Conservation (phyloP, 2,888 invertebrate genomes). For the Ochlodes sylvanus region DNA sequence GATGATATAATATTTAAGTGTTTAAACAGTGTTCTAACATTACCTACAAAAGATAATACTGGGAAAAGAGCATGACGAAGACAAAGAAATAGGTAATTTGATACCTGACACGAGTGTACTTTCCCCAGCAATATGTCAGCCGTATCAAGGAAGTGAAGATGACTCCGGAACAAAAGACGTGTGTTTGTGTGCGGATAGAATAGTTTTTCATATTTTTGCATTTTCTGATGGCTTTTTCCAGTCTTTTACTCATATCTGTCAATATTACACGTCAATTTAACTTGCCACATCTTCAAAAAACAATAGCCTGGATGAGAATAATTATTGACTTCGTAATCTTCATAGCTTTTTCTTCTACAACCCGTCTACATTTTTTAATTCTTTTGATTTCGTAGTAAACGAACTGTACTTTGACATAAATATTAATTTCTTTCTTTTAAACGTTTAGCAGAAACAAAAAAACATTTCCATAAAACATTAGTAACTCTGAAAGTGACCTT, state of each 20-base stretch:
- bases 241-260: no score
- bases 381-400: no score
- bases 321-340: no score
- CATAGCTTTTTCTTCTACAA: no score
- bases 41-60: conserved; percentile 11
- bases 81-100: conserved; percentile 64
- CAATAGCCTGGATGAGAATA: no score
- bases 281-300: no score
- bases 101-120: conserved; percentile 57
- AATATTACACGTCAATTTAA: no score
- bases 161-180: conserved; percentile 44
- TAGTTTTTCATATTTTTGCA: background rate
- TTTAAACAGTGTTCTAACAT: background rate
- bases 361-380: no score
- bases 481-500: conserved; percentile 28
- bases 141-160: conserved; percentile 49
- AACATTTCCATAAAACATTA: conserved; percentile 27
- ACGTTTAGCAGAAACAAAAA: conserved; percentile 24
- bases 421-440: conserved; percentile 1
- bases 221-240: background rate
- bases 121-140: conserved; percentile 59
- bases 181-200: conserved; percentile 13
- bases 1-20: background rate
- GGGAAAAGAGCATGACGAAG: conserved; percentile 37
- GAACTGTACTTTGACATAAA: background rate